Evolutionary conservation across 2,888 invertebrate species (phyloP).

Genomic region (Hirtodrosophila histrioides): DNA sequence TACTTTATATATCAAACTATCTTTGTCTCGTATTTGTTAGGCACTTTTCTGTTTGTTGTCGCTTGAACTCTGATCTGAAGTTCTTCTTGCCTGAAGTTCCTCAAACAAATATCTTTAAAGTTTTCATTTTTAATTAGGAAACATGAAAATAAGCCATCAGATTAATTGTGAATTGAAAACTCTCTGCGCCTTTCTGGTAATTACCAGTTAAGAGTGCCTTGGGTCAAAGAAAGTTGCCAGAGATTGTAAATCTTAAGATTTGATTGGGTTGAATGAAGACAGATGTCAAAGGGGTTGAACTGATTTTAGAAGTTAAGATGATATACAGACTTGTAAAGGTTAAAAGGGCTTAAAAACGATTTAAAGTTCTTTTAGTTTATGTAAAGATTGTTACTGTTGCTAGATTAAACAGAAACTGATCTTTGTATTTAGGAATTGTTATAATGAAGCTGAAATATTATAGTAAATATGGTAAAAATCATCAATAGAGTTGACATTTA

Average conservation of each 20-base stretch:
- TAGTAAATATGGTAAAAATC: too few relatives aligned
- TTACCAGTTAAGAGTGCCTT: slow-evolving; percentile 21
- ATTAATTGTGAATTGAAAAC: slow-evolving; percentile 46
- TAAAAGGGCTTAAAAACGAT: background rate
- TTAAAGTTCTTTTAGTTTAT: background rate
- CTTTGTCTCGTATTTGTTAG: slow-evolving; percentile 17
- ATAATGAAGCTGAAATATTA: too few relatives aligned
- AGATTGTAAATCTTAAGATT: slow-evolving; percentile 53
- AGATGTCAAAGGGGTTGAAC: slow-evolving; percentile 37
- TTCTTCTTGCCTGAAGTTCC: slow-evolving; percentile 16
- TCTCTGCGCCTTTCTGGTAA: slow-evolving; percentile 10
- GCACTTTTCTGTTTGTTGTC: slow-evolving; percentile 48
- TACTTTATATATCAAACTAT: slow-evolving; percentile 25
- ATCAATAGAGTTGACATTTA: too few relatives aligned
- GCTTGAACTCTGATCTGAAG: slow-evolving; percentile 57
- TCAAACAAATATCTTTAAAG: slow-evolving; percentile 20
- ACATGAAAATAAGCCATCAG: slow-evolving; percentile 57
- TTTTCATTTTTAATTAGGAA: slow-evolving; percentile 58
- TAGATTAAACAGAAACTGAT: too few relatives aligned
- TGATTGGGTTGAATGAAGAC: slow-evolving; percentile 46
- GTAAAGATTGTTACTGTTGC: too few relatives aligned
- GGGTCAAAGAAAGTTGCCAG: slow-evolving; percentile 68
- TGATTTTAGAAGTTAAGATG: slow-evolving; percentile 27
- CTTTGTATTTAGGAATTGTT: too few relatives aligned
- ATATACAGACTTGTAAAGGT: background rate